Conservation (phyloP, 2,113 vertebrate genomes). For the Myiopsitta monachus region DNA sequence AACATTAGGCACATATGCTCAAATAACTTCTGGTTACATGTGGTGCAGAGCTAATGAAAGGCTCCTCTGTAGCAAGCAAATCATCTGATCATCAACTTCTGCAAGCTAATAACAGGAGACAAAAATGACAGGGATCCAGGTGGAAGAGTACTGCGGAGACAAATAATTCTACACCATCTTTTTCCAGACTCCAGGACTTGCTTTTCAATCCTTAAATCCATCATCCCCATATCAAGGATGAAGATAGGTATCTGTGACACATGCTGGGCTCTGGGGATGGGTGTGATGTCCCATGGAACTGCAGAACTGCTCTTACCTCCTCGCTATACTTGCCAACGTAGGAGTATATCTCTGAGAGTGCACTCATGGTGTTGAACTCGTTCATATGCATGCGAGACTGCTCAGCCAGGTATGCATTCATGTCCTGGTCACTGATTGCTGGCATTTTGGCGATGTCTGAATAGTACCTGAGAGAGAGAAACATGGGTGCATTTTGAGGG, state of each 20-base stretch:
- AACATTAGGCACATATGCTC: fast-evolving
- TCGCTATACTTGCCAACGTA: constrained; percentile 98
- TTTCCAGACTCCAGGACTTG: background rate
- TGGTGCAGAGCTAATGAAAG: background rate
- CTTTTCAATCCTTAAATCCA: background rate
- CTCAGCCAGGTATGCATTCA: constrained; percentile 98
- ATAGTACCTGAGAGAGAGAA: constrained; percentile 85
- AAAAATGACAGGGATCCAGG: background rate
- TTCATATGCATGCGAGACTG: constrained; percentile 99
- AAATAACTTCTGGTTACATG: background rate
- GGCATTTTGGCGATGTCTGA: constrained; percentile 97
- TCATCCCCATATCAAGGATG: background rate
- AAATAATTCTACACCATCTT: background rate
- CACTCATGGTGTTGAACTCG: constrained; percentile 98
- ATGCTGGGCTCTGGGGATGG: background rate
- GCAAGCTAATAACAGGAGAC: background rate
- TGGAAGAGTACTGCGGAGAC: background rate
- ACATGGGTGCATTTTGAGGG: background rate
- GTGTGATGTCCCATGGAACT: no score
- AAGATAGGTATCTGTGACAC: background rate
- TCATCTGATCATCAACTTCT: background rate
- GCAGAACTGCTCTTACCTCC: constrained; percentile 81
- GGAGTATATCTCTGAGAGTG: constrained; percentile 97
- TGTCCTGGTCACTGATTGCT: constrained; percentile 98
- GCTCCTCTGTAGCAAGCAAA: background rate